Evolutionary conservation across 2,888 invertebrate species (phyloP), one percentile per base, ranked within the genome.

Genomic region (Leucophenga maculata): DNA sequence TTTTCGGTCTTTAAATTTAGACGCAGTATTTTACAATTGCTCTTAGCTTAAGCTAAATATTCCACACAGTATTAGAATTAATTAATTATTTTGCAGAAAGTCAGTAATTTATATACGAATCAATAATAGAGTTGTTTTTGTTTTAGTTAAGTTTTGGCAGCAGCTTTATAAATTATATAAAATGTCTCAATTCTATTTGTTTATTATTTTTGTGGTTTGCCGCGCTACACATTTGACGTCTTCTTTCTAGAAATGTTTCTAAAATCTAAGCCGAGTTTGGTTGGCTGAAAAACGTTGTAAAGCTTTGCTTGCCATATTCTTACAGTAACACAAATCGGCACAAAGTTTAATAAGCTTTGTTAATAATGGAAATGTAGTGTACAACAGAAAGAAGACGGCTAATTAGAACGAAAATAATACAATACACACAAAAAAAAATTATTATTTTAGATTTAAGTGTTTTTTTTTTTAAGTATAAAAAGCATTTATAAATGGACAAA

Each of bases 101-200:
- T 83, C 83, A 83, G 83, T 78, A 80, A 80, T 79, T 76, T 78
- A 80, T 79, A 39, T 11, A 68, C 55, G 54, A 54, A 57, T 16
- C 46, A 55, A 67, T 55, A 44, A 26, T 26, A 26, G 26, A n/a
- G n/a, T n/a, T n/a, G n/a, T n/a, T n/a, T n/a, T n/a, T n/a, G n/a
- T n/a, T 26, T 26, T 26, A 26, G 26, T 3, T 26, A 26, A 26
- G 26, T 39, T 39, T 39, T 39, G 8, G 39, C 39, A 39, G 39
- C 39, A 39, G 39, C 57, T 18, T 50, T 18, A 14, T 26, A 50
- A 52, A 50, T 50, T 3, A 8, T 32, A 32, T 8, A 39, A 39
- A 68, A 71, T 74, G 77, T 72, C 76, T 76, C 76, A 77, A 77
- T 72, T 75, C 74, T 73, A 75, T 72, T 69, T 6, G 3, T 39